These are phyloP conservation scores for Myiotriccus ornatus DNA, from an alignment of 2,797 vertebrate genomes.

Conservation along the genomic window DNA sequence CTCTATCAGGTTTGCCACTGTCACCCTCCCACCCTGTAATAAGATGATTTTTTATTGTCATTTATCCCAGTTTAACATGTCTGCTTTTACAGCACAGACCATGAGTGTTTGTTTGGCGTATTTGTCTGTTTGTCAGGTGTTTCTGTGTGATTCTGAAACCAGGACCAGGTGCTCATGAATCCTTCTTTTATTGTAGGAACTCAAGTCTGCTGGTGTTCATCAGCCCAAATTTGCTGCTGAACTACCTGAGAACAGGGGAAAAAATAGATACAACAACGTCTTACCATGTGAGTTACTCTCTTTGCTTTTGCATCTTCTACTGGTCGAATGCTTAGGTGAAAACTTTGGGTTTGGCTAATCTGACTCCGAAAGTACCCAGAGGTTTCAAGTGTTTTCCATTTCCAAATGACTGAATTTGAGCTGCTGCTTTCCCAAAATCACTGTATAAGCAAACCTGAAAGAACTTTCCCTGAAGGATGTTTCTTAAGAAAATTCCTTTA, in stretches of 20 bases:
- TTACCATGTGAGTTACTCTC: constrained; percentile 87
- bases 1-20: not conserved
- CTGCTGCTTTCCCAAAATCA: not conserved
- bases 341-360: not conserved
- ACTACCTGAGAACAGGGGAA: constrained; percentile 86
- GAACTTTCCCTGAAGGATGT: not conserved
- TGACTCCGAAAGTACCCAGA: not conserved
- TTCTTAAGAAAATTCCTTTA: not conserved
- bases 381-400: not conserved
- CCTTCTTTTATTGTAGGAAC: constrained; percentile 78
- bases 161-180: not conserved
- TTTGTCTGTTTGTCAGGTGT: not conserved
- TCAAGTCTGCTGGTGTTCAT: constrained; percentile 84
- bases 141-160: not conserved
- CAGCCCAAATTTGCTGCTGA: constrained; percentile 83
- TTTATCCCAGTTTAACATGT: not conserved
- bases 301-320: not conserved
- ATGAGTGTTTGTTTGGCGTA: not conserved
- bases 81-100: not conserved
- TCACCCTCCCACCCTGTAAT: not conserved
- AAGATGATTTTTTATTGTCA: not conserved
- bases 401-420: not conserved
- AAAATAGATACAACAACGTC: constrained; percentile 97
- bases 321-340: not conserved
- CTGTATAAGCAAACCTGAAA: not conserved